phyloP scores from a whole-genome alignment of 2,888 invertebrate genomes.

The Chalcosyrphus nemorum region DNA sequence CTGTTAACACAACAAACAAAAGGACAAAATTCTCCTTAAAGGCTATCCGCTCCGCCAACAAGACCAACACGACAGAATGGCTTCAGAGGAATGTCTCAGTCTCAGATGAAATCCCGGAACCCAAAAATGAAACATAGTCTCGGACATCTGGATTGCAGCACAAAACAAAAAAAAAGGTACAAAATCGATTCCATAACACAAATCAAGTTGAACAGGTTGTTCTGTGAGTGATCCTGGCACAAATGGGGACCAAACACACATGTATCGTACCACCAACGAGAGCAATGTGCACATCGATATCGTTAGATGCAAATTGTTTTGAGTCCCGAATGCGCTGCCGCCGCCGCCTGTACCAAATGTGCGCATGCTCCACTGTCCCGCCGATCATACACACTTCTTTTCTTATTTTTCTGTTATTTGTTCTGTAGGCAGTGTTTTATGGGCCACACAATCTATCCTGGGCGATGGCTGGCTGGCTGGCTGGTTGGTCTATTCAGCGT shows the following conservation, averaged over 20 bases:
- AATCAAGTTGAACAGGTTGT: slow-evolving; percentile 67
- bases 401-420: not conserved
- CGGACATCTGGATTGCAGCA: not conserved
- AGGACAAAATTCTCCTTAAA: not conserved
- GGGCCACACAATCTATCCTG: slow-evolving; percentile 60
- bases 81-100: slow-evolving; percentile 39
- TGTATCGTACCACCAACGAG: slow-evolving; percentile 22
- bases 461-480: no score
- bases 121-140: not conserved
- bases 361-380: slow-evolving; percentile 43
- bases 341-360: slow-evolving; percentile 20
- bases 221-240: slow-evolving; percentile 67
- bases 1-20: not conserved
- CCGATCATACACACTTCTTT: slow-evolving; percentile 41
- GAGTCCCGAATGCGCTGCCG: slow-evolving; percentile 61
- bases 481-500: slow-evolving; percentile 61
- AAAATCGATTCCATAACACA: slow-evolving; percentile 58
- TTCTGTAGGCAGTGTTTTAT: slow-evolving; percentile 62
- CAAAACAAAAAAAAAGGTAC: not conserved
- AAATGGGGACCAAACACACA: slow-evolving; percentile 59
- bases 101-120: not conserved
- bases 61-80: slow-evolving; percentile 21
- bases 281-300: slow-evolving; percentile 36
- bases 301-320: slow-evolving; percentile 68
- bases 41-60: not conserved